Conservation (phyloP, 1,140 invertebrate genomes). For the Trissolcus basalis region DNA sequence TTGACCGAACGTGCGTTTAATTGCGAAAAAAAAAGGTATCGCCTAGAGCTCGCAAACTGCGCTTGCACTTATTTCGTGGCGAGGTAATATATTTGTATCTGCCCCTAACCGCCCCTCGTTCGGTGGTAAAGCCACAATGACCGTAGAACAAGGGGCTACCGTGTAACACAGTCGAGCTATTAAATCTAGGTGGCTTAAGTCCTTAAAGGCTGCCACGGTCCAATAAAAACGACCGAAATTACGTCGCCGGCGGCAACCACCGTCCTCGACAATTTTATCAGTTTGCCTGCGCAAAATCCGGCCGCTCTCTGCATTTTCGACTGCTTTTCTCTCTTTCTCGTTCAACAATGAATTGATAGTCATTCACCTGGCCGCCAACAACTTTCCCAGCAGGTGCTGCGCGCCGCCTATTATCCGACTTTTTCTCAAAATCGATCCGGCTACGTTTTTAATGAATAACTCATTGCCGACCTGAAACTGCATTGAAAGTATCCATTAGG, state of each 20-base stretch:
- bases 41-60: constrained; percentile 7
- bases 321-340: constrained; percentile 5
- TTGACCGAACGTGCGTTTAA: constrained; percentile 15
- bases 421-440: neutral
- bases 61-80: constrained; percentile 20
- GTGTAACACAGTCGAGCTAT: constrained; percentile 66
- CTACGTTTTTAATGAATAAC: constrained; percentile 12
- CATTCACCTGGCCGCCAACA: constrained; percentile 38
- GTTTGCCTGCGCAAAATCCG: constrained; percentile 42
- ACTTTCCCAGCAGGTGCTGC: constrained; percentile 29
- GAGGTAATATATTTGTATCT: constrained; percentile 47
- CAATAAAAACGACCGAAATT: constrained; percentile 73
- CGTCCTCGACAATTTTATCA: constrained; percentile 58
- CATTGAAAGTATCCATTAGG: neutral
- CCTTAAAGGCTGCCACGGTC: constrained; percentile 68
- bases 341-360: constrained; percentile 45
- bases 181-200: constrained; percentile 75
- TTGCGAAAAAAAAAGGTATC: constrained; percentile 11
- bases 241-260: constrained; percentile 60
- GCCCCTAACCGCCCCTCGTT: constrained; percentile 12
- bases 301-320: constrained; percentile 46
- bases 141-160: constrained; percentile 47
- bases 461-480: neutral
- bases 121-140: constrained; percentile 38
- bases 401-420: neutral